These are phyloP conservation scores for Okamejei kenojei DNA, from an alignment of 2,797 vertebrate genomes.

Conservation along the genomic window DNA sequence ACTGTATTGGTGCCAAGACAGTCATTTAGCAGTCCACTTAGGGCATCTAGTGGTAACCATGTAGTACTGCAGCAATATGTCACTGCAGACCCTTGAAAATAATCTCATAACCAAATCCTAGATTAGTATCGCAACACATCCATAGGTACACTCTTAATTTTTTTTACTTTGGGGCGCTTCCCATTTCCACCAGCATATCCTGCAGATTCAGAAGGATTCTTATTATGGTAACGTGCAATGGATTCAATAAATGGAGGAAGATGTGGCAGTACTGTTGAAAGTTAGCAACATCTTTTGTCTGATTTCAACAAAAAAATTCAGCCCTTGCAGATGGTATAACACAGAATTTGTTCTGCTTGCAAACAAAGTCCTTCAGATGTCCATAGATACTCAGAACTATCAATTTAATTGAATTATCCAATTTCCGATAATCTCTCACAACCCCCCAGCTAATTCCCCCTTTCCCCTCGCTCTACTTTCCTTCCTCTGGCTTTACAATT, in stretches of 20 bases:
- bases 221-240: too few relatives aligned
- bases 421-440: too few relatives aligned
- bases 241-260: not conserved
- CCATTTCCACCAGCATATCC: too few relatives aligned
- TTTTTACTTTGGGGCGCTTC: not conserved
- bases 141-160: not conserved
- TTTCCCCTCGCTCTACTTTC: too few relatives aligned
- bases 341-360: not conserved
- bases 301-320: not conserved
- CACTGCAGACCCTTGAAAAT: not conserved
- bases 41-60: slow-evolving; percentile 8
- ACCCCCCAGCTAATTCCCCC: too few relatives aligned
- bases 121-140: not conserved
- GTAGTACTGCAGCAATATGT: not conserved
- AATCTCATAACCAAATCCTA: too few relatives aligned
- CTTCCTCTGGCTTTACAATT: too few relatives aligned
- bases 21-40: not conserved
- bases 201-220: not conserved
- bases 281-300: not conserved
- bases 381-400: not conserved
- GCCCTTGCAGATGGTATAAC: too few relatives aligned
- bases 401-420: too few relatives aligned
- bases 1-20: not conserved
- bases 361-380: not conserved
- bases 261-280: not conserved